These are phyloP conservation scores for Ophion costatus DNA, from an alignment of 2,888 invertebrate genomes.

Conservation along the genomic window DNA sequence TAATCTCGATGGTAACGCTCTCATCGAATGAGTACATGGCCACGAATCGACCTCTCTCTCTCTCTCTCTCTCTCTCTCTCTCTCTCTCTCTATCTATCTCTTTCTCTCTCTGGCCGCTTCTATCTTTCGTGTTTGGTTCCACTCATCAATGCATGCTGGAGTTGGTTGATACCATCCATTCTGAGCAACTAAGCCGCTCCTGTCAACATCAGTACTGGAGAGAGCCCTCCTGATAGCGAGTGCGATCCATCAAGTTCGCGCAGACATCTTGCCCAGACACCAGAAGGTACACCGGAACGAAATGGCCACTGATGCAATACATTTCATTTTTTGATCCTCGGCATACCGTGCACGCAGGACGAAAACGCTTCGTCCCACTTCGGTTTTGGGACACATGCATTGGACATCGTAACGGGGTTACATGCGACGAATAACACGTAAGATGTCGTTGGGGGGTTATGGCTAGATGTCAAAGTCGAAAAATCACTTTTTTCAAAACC, in stretches of 20 bases:
- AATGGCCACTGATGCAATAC: neutral
- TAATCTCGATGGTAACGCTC: conserved; percentile 19
- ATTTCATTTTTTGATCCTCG: neutral
- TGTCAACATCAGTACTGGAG: conserved; percentile 10
- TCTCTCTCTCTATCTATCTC: conserved; percentile 19
- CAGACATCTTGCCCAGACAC: neutral
- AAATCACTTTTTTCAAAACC: too few species aligned
- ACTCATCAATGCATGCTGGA: neutral
- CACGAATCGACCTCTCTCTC: conserved; percentile 46
- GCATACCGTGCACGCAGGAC: neutral
- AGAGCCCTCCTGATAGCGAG: conserved; percentile 3
- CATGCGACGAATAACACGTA: too few species aligned
- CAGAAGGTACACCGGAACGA: neutral
- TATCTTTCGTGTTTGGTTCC: conserved; percentile 8
- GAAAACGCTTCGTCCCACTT: neutral
- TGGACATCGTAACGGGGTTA: too few species aligned
- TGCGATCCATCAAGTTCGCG: conserved; percentile 1
- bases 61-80: neutral
- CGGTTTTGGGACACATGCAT: too few species aligned
- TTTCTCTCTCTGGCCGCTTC: conserved; percentile 2
- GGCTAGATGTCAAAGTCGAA: too few species aligned
- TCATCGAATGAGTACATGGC: conserved; percentile 53
- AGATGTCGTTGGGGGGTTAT: too few species aligned
- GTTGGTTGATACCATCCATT: conserved; percentile 39
- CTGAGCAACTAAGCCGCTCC: conserved; percentile 20